Percentiles rank a stretch among this genome's conserved stretches.
These are phyloP conservation scores for Brachionus plicatilis DNA, from an alignment of 1,140 invertebrate genomes.

Conservation along the genomic window DNA sequence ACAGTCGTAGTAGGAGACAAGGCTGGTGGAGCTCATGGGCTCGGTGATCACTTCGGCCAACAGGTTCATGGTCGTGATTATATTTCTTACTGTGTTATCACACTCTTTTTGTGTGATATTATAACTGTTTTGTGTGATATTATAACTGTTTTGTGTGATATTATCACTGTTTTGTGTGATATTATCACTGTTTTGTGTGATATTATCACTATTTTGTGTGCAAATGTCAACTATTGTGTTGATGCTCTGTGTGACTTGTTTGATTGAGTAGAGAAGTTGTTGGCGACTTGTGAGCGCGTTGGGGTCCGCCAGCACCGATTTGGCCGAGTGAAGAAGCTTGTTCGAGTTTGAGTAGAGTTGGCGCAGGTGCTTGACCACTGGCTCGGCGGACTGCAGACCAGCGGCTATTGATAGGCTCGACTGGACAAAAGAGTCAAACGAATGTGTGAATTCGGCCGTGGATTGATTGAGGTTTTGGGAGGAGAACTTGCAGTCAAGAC, in stretches of 20 bases:
- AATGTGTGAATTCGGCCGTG: slow-evolving; percentile 68
- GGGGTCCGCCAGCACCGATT: slow-evolving; percentile 79
- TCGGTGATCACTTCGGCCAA: slow-evolving; percentile 46
- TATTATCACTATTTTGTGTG: slow-evolving; percentile 49
- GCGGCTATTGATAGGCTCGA: slow-evolving; percentile 64
- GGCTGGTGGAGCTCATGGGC: slow-evolving; percentile 66
- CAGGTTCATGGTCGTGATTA: slow-evolving; percentile 62
- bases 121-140: too few species aligned
- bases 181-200: slow-evolving; percentile 70
- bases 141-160: too few species aligned
- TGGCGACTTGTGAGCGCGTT: slow-evolving; percentile 72
- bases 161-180: slow-evolving; percentile 51
- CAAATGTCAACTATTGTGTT: slow-evolving; percentile 71
- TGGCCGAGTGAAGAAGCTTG: slow-evolving; percentile 77
- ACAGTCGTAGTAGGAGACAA: slow-evolving; percentile 87
- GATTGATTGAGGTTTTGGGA: slow-evolving; percentile 65
- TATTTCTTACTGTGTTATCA: slow-evolving; percentile 87
- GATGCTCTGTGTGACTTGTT: slow-evolving; percentile 79
- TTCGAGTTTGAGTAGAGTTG: slow-evolving; percentile 80
- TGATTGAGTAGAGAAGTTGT: slow-evolving; percentile 72
- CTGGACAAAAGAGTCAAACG: slow-evolving; percentile 72
- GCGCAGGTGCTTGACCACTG: slow-evolving; percentile 74
- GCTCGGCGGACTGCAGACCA: slow-evolving; percentile 58
- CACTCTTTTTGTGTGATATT: slow-evolving; percentile 91
- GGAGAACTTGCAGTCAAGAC: slow-evolving; percentile 62